Base-by-base conservation (phyloP, 2,797 vertebrate species). In the Amblyraja radiata region DNA sequence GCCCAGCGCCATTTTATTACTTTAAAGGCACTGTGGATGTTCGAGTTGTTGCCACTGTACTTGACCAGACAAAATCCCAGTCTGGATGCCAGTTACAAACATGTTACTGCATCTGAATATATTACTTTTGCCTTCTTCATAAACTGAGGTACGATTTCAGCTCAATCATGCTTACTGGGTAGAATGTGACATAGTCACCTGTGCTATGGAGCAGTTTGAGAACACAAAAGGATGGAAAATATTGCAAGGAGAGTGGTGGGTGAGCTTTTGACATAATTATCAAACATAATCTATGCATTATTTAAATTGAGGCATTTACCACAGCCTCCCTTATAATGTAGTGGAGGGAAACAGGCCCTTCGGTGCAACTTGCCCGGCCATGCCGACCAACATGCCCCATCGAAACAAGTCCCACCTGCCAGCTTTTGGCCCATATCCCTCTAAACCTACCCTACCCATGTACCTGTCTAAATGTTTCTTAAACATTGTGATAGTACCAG, bases 221-320 rank as follows among this genome's bases (percentile, higher is more conserved):
- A 88, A 9, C 32, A 61, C 65, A 63, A 63, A 86, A 63, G n/a
- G 84, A 7, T 88, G 11, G 61, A 32, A 63, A 88, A 88, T 32
- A 65, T n/a, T 68, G 61, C 65, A n/a, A 63, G 84, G 63, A 65
- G 7, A 88, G n/a, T 16, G 65, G n/a, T 88, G 84, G 84, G 61
- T 86, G 58, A 86, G 32, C 58, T 25, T 25, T 58, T 83, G 46
- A 28, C 21, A 86, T 32, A n/a, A 28, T 63, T 86, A 13, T 63
- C 58, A 6, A n/a, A 63, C 28, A 86, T 86, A 25, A 6, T n/a
- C 61, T 68, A 61, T 32, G 25, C 61, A 88, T 88, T 65, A 88
- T 88, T 88, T 68, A 65, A 65, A 32, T 68, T 68, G 63, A 88
- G n/a, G 61, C 84, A 88, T 65, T 88, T 65, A 88, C 61, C 61